Conservation (phyloP, 2,888 invertebrate genomes). For the Myathropa florea region DNA sequence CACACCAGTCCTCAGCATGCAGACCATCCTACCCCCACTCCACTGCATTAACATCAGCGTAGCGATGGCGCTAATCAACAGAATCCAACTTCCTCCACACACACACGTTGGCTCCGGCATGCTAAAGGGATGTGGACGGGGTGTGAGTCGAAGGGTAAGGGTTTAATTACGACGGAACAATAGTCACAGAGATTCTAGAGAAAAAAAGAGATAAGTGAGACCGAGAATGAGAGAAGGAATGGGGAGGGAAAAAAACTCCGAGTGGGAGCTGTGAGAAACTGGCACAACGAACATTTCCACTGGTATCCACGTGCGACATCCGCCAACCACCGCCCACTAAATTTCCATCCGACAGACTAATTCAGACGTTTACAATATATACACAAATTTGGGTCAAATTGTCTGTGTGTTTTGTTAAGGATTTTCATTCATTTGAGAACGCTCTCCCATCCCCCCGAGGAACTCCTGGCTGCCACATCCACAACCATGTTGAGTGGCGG, state of each 20-base stretch:
- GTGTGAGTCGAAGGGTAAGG: slow-evolving; percentile 37
- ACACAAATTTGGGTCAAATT: slow-evolving; percentile 66
- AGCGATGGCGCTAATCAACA: slow-evolving; percentile 62
- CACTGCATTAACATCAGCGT: slow-evolving; percentile 7
- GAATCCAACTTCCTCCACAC: slow-evolving; percentile 33
- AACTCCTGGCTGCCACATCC: not conserved
- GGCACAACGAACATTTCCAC: slow-evolving; percentile 39
- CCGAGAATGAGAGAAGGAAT: not conserved
- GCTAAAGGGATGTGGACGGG: not conserved
- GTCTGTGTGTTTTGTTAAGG: slow-evolving; percentile 57
- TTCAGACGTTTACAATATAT: slow-evolving; percentile 58
- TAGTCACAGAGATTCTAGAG: slow-evolving; percentile 32
- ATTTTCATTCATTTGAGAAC: slow-evolving; percentile 46
- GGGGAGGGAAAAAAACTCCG: not conserved
- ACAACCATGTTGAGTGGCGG: slow-evolving; percentile 10
- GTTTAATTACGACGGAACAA: slow-evolving; percentile 65
- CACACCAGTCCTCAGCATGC: not conserved
- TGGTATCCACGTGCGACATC: slow-evolving; percentile 9
- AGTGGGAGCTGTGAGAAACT: slow-evolving; percentile 36
- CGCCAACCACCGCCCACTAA: slow-evolving; percentile 15
- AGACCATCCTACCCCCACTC: not conserved
- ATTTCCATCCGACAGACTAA: slow-evolving; percentile 61
- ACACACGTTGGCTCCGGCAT: slow-evolving; percentile 1
- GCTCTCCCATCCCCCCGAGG: not conserved
- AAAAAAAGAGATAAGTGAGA: not conserved